Conservation (phyloP, 2,113 vertebrate species). For the Picathartes gymnocephalus region DNA sequence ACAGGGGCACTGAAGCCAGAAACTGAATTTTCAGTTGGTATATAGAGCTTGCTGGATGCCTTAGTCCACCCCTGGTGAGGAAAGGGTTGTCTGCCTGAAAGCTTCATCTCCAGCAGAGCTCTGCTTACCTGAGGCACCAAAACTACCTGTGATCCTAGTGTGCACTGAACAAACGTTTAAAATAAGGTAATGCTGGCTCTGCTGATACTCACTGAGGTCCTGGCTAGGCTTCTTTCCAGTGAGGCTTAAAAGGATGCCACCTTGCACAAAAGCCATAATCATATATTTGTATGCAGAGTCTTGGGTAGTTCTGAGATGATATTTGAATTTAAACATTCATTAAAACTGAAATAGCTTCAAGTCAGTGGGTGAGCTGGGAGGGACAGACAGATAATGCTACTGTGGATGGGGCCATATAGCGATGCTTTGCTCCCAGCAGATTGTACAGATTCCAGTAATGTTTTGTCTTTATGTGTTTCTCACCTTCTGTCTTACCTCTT, state of each 20-base stretch:
- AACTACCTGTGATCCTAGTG: not conserved
- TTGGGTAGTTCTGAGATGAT: not conserved
- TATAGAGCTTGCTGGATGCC: not conserved
- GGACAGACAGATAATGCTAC: slow-evolving; percentile 33
- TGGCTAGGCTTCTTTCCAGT: not conserved
- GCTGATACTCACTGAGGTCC: not conserved
- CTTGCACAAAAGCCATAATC: slow-evolving; percentile 23
- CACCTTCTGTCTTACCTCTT: slow-evolving; percentile 60
- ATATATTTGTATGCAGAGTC: slow-evolving; percentile 52
- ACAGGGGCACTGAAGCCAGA: not conserved
- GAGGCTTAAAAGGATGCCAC: slow-evolving; percentile 26
- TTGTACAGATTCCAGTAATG: slow-evolving; percentile 18
- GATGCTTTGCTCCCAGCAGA: slow-evolving; percentile 35
- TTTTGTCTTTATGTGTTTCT: slow-evolving; percentile 49
- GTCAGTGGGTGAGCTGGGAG: slow-evolving; percentile 32
- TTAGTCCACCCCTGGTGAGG: not conserved
- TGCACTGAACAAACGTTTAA: not conserved
- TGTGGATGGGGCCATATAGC: slow-evolving; percentile 27
- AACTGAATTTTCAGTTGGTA: not conserved
- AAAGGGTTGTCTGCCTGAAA: not conserved
- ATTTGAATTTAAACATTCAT: slow-evolving; percentile 55
- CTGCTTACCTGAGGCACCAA: not conserved
- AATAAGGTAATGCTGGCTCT: not conserved
- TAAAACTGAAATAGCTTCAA: slow-evolving; percentile 37
- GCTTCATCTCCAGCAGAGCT: not conserved